Evolutionary conservation across 2,888 invertebrate species (phyloP), one percentile per base, ranked within the genome.

Genomic region (Catonia carolina): DNA sequence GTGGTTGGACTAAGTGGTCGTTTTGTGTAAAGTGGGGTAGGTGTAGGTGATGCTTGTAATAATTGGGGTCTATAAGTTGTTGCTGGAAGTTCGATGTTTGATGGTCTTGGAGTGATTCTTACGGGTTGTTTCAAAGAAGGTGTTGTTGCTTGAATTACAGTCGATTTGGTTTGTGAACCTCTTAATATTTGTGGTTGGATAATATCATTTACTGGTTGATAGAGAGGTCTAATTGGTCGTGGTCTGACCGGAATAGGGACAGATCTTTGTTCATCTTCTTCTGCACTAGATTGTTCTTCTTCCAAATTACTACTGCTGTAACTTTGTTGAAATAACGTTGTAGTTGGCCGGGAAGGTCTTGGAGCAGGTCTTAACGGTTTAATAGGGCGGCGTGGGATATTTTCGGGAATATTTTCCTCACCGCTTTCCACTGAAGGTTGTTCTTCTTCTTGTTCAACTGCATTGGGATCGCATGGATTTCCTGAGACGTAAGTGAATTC

Each of bases 401-500:
- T 82, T 8, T 78, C 82, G 27, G 85, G 84, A 39, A 75, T 67
- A 60, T 78, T 79, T 65, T 83, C 83, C 58, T 81, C 79, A 58
- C 75, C 75, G 59, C 59, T 64, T 55, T 70, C 69, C 31, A 74
- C 75, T 12, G 74, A 71, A 57, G 78, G 70, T 1, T 74, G 77
- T 42, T 81, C 78, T 10, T 78, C 78, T 10, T 82, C 83, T 15
- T 83, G 81, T 62, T 83, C 80, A 0, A 84, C 84, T n/a, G 85
- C 85, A 72, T 88, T 89, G 6, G 89, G 89, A 69, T 89, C 89
- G 69, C 89, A 89, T 1, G 89, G 88, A 70, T 89, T 89, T 17
- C 89, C 89, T 20, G 87, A 87, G 0, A 89, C 89, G 73, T 90
- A 90, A 4, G 86, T 87, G 73, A 90, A 89, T 72, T 90, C 89